phyloP scores from a whole-genome alignment of 2,113 vertebrate species.

The Equus quagga region DNA sequence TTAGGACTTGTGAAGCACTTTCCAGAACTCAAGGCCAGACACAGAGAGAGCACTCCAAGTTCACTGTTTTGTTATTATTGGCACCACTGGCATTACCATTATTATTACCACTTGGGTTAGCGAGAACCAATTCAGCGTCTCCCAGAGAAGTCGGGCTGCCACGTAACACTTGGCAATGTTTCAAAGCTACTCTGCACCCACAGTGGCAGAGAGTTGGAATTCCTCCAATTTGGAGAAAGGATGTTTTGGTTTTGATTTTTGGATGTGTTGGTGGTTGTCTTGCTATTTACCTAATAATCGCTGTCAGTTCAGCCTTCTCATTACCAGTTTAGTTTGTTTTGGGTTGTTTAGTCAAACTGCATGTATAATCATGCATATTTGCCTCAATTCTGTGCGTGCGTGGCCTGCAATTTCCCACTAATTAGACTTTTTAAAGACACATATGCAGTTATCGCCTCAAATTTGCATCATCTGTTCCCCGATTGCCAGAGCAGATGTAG shows the following conservation, averaged over 20 bases:
- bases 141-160: not conserved
- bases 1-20: rapidly evolving
- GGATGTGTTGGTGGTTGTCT: constrained; percentile 39
- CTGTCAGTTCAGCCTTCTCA: constrained; percentile 62
- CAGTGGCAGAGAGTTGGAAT: constrained; percentile 55
- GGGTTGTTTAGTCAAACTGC: constrained; percentile 70
- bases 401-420: constrained; percentile 78
- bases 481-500: constrained; percentile 70
- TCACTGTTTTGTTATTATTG: too few species aligned
- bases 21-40: not conserved
- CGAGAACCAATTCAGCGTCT: not conserved
- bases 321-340: constrained; percentile 73
- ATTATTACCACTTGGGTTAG: not conserved
- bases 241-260: constrained; percentile 62
- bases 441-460: constrained; percentile 66
- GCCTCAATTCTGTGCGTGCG: not conserved
- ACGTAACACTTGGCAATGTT: constrained; percentile 48
- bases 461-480: constrained; percentile 58
- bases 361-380: constrained; percentile 54
- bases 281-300: constrained; percentile 72
- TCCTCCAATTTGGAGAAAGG: constrained; percentile 52
- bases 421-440: constrained; percentile 78
- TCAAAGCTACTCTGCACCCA: constrained; percentile 17
- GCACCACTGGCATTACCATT: not conserved
- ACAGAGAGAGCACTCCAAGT: rapidly evolving